Conservation (phyloP, 2,797 vertebrate species). For the Pseudopleuronectes americanus region DNA sequence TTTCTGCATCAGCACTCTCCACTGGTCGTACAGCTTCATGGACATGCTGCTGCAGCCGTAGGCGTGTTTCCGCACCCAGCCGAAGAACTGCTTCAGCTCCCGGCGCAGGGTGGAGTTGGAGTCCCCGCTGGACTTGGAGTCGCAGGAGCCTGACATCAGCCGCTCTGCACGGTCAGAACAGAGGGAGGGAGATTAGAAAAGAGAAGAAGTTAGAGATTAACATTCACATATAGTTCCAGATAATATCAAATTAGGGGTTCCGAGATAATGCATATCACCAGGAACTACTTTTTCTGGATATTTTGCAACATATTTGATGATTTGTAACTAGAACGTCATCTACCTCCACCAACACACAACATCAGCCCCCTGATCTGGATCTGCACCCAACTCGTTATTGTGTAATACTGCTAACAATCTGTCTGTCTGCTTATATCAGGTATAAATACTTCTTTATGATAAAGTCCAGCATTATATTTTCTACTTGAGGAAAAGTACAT, state of each 20-base stretch:
- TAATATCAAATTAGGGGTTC: neutral
- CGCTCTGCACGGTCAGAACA: conserved; percentile 78
- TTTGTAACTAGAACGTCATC: too few species aligned
- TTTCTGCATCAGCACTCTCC: conserved; percentile 98
- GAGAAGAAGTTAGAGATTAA: neutral
- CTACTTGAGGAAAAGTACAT: too few species aligned
- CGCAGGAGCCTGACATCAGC: conserved; percentile 82
- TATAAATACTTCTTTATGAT: too few species aligned
- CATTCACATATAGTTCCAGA: neutral
- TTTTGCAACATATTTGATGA: too few species aligned
- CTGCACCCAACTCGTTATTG: too few species aligned
- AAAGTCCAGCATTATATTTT: too few species aligned
- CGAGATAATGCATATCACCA: too few species aligned
- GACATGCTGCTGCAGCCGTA: conserved; percentile 96
- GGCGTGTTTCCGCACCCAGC: conserved; percentile 96
- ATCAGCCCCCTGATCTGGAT: too few species aligned
- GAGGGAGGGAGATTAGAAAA: neutral
- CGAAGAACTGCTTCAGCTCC: conserved; percentile 99
- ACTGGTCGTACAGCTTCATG: conserved; percentile 99
- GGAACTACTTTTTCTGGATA: too few species aligned
- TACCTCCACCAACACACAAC: too few species aligned
- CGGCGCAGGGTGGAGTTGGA: conserved; percentile 94
- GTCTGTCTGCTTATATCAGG: too few species aligned
- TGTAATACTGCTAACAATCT: too few species aligned
- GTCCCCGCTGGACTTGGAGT: conserved; percentile 87